Evolutionary conservation across 2,888 invertebrate genomes (phyloP).

Genomic region (Resseliella maxima): DNA sequence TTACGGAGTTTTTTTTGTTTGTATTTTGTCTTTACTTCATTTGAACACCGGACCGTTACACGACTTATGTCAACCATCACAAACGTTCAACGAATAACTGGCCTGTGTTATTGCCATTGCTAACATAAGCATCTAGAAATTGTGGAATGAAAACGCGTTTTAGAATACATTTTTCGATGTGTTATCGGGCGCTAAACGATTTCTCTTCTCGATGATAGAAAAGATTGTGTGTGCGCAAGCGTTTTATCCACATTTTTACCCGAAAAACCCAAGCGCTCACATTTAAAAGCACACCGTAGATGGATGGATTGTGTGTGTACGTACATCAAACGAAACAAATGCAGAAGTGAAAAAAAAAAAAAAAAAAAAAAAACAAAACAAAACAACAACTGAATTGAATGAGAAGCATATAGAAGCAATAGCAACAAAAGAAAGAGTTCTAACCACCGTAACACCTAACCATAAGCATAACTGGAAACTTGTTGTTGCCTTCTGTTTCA

Average conservation of each 20-base stretch:
- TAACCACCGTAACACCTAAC: slow-evolving; percentile 51
- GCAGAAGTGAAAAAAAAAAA: background rate
- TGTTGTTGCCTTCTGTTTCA: slow-evolving; percentile 6
- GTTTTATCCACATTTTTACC: slow-evolving; percentile 44
- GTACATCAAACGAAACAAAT: slow-evolving; percentile 36
- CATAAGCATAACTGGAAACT: background rate
- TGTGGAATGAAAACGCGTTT: background rate
- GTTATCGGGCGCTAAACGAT: slow-evolving; percentile 51
- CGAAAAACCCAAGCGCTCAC: background rate
- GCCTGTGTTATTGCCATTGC: background rate
- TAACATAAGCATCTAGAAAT: slow-evolving; percentile 20
- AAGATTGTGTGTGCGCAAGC: slow-evolving; percentile 53
- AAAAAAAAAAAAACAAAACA: background rate
- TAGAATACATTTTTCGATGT: slow-evolving; percentile 48
- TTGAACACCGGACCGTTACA: slow-evolving; percentile 50
- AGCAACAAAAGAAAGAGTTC: background rate
- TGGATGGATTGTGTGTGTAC: slow-evolving; percentile 18
- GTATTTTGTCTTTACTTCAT: background rate
- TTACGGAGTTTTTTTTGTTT: too few relatives aligned
- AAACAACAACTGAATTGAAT: background rate
- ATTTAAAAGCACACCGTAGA: slow-evolving; percentile 20
- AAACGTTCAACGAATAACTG: slow-evolving; percentile 51
- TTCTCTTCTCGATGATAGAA: slow-evolving; percentile 40
- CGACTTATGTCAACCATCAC: slow-evolving; percentile 53
- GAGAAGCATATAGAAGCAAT: background rate